Percentiles rank a stretch among this genome's conserved stretches.
These are phyloP conservation scores for Carassius gibelio DNA, from an alignment of 2,113 vertebrate genomes.

Conservation along the genomic window DNA sequence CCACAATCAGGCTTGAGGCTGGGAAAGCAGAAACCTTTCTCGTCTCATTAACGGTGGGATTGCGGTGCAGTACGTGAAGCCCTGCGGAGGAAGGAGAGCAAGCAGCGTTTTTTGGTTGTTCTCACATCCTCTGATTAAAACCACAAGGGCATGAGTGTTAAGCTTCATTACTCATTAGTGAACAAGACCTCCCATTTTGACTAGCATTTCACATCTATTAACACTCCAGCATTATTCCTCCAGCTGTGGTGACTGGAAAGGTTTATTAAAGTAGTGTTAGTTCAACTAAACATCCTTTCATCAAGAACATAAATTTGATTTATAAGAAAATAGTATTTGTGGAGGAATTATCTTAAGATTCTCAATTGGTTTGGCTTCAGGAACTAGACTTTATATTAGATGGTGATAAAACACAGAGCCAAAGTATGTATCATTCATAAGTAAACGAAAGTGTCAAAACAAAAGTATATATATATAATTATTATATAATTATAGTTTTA, in stretches of 20 bases:
- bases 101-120: constrained; percentile 15
- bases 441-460: no score
- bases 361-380: not conserved
- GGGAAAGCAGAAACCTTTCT: constrained; percentile 36
- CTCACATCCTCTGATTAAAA: constrained; percentile 34
- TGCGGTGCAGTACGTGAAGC: constrained; percentile 16
- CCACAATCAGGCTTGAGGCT: constrained; percentile 58
- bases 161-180: constrained; percentile 39
- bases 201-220: not conserved
- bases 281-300: not conserved
- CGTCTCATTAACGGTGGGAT: constrained; percentile 21
- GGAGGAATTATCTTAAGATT: constrained; percentile 2
- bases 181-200: not conserved
- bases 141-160: constrained; percentile 48
- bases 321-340: not conserved
- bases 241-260: not conserved
- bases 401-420: not conserved
- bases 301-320: not conserved
- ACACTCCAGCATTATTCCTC: constrained; percentile 4
- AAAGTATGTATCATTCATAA: not conserved
- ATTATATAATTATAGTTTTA: no score
- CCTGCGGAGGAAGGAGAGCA: constrained; percentile 23
- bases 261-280: not conserved
- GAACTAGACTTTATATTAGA: not conserved
- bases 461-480: not conserved